A percentile compares a stretch with the other conserved stretches of the same genome.
Evolutionary conservation across 2,888 invertebrate genomes (phyloP).

Genomic region (Crossocerus cetratus): DNA sequence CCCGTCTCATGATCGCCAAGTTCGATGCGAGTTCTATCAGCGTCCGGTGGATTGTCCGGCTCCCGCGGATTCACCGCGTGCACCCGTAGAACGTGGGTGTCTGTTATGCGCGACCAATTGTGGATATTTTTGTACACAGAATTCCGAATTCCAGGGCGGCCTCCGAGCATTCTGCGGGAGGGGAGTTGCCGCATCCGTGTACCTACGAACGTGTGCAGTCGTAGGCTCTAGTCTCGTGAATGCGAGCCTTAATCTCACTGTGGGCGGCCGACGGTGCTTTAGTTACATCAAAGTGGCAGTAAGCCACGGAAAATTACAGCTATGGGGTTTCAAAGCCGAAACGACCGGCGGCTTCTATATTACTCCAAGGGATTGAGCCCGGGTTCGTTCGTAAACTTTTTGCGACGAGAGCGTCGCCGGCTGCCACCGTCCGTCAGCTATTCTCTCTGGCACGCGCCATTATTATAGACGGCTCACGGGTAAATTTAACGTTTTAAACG

Average conservation of each 20-base stretch:
- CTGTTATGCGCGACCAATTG: slow-evolving; percentile 38
- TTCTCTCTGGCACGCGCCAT: slow-evolving; percentile 16
- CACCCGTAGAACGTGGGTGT: slow-evolving; percentile 27
- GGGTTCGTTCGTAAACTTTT: slow-evolving; percentile 45
- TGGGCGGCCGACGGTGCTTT: slow-evolving; percentile 47
- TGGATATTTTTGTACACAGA: slow-evolving; percentile 34
- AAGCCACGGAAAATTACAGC: slow-evolving; percentile 67
- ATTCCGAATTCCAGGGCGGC: slow-evolving; percentile 35
- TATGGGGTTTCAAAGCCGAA: slow-evolving; percentile 63
- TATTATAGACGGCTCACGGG: slow-evolving; percentile 24
- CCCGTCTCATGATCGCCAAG: no score
- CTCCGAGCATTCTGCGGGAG: no score
- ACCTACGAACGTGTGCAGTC: slow-evolving; percentile 11
- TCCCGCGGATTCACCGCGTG: no score
- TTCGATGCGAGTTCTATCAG: no score
- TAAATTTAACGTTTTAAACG: slow-evolving; percentile 20
- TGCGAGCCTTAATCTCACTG: slow-evolving; percentile 58
- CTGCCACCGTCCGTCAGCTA: background rate
- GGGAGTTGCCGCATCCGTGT: no score
- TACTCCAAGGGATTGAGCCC: slow-evolving; percentile 53
- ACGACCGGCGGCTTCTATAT: slow-evolving; percentile 54
- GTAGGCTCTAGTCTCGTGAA: slow-evolving; percentile 29
- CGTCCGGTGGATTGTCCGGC: no score
- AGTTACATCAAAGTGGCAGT: slow-evolving; percentile 63
- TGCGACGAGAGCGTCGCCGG: slow-evolving; percentile 41